Evolutionary conservation across 2,797 vertebrate species (phyloP), one percentile per base, ranked within the genome.

Genomic region (Neomorphus geoffroyi): DNA sequence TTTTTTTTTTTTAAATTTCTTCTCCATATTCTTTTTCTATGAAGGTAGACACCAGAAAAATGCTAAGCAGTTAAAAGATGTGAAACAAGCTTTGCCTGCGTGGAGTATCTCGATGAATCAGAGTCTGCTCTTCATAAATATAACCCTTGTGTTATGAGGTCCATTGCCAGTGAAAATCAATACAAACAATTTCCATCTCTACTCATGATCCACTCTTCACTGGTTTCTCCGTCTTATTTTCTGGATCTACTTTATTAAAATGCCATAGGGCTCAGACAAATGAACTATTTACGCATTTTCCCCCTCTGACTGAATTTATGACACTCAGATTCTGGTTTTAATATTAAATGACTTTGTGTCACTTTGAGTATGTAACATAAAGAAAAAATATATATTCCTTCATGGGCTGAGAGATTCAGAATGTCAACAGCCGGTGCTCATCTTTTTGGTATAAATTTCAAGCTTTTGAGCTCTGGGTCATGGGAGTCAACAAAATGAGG

Each of bases 131-230:
- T 94, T 97, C 96, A 97, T 97, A 98, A 98, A 97, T 96, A 95
- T 97, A 98, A 97, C 96, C 91, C 91, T 96, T 90, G 65, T 97
- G 96, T 98, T 98, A 97, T 96, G 94, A 96, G 96, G 95, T 97
- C 81, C 91, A 97, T 90, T 95, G 95, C 89, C 95, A 97, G 94
- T 93, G 96, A 97, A 98, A 98, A 99, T 98, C 98, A 98, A 98
- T 98, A 98, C 97, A 98, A 98, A 98, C 95, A 97, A 98, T 98
- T 98, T 98, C 96, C 95, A 98, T 98, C 93, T 97, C 90, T 96
- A 97, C 98, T 98, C 96, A 97, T 92, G 88, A 98, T 97, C 92
- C 65, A 96, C 84, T 91, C 64, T 96, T 96, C 89, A 97, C 95
- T 97, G 83, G 73, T 97, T 97, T 98, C 93, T 97, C 88, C 62